A percentile compares a stretch with the other conserved stretches of the same genome.
Conservation (phyloP, 2,797 vertebrate species). For the Platalea minor region DNA sequence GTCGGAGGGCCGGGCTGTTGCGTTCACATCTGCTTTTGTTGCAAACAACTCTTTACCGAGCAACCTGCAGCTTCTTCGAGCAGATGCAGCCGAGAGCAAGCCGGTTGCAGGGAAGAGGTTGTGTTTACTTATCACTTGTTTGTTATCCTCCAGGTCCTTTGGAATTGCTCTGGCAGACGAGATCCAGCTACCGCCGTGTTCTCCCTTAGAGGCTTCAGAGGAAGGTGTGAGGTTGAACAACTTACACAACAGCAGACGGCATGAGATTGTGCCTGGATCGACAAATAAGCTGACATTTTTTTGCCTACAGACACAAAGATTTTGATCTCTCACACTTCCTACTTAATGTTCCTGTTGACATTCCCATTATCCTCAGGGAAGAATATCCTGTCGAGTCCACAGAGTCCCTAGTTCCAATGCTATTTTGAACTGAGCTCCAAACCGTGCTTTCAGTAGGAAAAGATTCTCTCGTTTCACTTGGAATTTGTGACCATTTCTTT, state of each 20-base stretch:
- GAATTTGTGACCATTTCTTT: neutral
- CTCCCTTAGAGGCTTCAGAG: neutral
- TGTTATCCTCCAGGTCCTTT: neutral
- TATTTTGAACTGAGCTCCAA: neutral
- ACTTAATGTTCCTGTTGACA: constrained; percentile 26
- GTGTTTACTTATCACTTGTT: neutral
- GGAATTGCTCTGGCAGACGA: neutral
- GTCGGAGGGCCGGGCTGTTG: neutral
- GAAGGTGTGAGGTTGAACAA: neutral
- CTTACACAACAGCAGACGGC: neutral
- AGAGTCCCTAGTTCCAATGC: neutral
- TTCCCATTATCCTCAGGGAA: constrained; percentile 33
- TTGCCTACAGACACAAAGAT: neutral
- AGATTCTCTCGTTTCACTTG: neutral
- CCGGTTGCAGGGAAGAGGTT: neutral
- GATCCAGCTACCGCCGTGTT: neutral
- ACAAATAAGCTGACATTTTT: neutral
- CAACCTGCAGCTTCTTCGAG: neutral
- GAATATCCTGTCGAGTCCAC: neutral
- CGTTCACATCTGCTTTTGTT: neutral
- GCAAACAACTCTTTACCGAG: neutral
- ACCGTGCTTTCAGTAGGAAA: neutral
- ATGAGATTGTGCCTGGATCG: neutral
- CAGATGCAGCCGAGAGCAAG: neutral
- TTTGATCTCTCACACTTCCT: constrained; percentile 44